Conservation (phyloP, 1,140 invertebrate species). For the Papilio aristodemus region DNA sequence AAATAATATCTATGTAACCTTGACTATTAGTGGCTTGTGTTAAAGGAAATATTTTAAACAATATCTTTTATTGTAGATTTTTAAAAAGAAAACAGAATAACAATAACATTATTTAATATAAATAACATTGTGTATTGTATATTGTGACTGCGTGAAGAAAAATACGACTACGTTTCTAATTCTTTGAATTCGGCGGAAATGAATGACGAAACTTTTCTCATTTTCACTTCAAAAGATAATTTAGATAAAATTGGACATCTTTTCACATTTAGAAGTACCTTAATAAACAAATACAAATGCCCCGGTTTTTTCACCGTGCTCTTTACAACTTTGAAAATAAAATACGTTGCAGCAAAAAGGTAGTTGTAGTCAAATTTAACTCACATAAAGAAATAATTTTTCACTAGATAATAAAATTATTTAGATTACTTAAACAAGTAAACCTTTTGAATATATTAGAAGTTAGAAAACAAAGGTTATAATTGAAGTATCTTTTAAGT, state of each 20-base stretch:
- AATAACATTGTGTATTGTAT: neutral
- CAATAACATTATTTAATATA: neutral
- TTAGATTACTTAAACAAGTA: too few relatives aligned
- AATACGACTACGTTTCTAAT: constrained; percentile 5
- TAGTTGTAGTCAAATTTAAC: neutral
- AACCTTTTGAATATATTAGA: neutral
- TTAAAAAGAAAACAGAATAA: too few relatives aligned
- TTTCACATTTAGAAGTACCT: constrained; percentile 27
- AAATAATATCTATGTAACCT: too few relatives aligned
- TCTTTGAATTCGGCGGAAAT: constrained; percentile 23
- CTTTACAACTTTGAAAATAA: constrained; percentile 22
- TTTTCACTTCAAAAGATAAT: constrained; percentile 31
- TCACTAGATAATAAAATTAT: neutral
- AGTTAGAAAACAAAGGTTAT: too few relatives aligned
- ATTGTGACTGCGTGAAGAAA: neutral
- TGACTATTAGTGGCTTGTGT: too few relatives aligned
- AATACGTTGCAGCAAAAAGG: neutral
- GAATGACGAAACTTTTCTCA: constrained; percentile 27
- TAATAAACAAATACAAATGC: constrained; percentile 24
- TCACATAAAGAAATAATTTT: neutral
- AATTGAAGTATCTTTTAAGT: neutral
- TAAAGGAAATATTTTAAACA: too few relatives aligned
- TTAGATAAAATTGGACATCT: constrained; percentile 30
- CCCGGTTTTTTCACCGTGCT: neutral
- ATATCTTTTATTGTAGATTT: too few relatives aligned